Evolutionary conservation across 2,113 vertebrate species (phyloP).

Genomic region (Triplophysa dalaica): DNA sequence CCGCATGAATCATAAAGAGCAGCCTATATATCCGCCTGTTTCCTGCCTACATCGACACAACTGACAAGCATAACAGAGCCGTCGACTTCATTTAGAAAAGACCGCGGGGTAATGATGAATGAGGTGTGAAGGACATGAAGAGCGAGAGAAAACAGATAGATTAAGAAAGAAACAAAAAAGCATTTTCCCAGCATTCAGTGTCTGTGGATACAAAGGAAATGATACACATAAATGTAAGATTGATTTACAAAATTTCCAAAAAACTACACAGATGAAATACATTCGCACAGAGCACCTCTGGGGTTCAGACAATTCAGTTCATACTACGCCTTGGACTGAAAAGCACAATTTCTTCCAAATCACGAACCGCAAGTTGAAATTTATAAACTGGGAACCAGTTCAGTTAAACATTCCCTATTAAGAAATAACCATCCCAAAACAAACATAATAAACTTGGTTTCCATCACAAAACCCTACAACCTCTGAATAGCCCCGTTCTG

Average conservation of each 20-base stretch:
- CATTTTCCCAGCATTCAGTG: slow-evolving; percentile 20
- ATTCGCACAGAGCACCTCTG: slow-evolving; percentile 7
- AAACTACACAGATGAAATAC: background rate
- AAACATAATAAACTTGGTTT: slow-evolving; percentile 7
- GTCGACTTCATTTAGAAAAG: slow-evolving; percentile 24
- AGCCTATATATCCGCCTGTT: slow-evolving; percentile 6
- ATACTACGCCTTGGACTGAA: background rate
- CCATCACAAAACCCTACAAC: background rate
- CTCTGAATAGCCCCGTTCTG: background rate
- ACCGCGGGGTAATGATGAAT: slow-evolving; percentile 26
- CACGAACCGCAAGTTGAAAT: background rate
- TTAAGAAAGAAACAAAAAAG: slow-evolving; percentile 18
- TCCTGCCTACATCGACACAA: slow-evolving; percentile 26
- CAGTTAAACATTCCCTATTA: background rate
- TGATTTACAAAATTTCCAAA: background rate
- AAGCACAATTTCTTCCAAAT: background rate
- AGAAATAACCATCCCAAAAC: slow-evolving; percentile 4
- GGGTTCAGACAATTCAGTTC: background rate
- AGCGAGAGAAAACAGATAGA: slow-evolving; percentile 39
- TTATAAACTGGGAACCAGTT: background rate
- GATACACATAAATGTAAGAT: background rate
- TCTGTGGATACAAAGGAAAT: background rate
- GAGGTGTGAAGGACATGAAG: slow-evolving; percentile 33
- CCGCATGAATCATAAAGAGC: slow-evolving; percentile 32
- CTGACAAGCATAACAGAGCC: slow-evolving; percentile 18